Percentiles rank a stretch among this genome's conserved stretches.
phyloP scores from a whole-genome alignment of 2,113 vertebrate genomes.

The Zosterops hypoxanthus region DNA sequence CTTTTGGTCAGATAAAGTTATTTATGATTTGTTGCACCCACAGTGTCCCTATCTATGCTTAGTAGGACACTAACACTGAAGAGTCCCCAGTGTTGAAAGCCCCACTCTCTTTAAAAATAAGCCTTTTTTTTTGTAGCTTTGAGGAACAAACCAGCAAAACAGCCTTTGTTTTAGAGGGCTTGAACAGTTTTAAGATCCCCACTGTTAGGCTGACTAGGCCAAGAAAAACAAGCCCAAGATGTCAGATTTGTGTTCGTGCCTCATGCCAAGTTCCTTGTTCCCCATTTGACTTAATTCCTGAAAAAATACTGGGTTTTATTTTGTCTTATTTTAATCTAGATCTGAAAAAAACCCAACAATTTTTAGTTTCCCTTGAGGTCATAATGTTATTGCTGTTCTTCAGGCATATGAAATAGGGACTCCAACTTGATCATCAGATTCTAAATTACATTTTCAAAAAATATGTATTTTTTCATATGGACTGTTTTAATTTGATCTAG shows the following conservation, averaged over 20 bases:
- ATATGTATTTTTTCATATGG: not conserved
- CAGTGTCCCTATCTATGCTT: not conserved
- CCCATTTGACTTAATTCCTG: not conserved
- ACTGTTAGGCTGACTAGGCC: constrained; percentile 38
- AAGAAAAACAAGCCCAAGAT: constrained; percentile 43
- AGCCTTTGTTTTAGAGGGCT: constrained; percentile 36
- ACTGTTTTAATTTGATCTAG: not conserved
- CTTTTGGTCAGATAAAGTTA: not conserved
- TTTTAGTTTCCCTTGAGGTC: not conserved
- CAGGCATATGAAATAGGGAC: not conserved
- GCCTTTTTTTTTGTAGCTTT: constrained; percentile 44
- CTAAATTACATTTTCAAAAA: not conserved
- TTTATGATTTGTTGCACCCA: not conserved
- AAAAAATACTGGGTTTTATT: not conserved
- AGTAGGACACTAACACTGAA: not conserved
- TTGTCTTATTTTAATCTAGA: not conserved
- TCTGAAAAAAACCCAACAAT: not conserved
- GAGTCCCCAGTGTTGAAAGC: not conserved
- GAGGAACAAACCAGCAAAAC: constrained; percentile 40
- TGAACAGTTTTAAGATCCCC: constrained; percentile 22
- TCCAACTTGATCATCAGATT: not conserved
- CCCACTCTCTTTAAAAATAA: constrained; percentile 20
- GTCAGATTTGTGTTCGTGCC: constrained; percentile 38
- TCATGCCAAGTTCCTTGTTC: constrained; percentile 10
- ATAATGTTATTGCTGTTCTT: not conserved